A percentile compares a stretch with the other conserved stretches of the same genome.
phyloP scores from a whole-genome alignment of 2,888 invertebrate species.

The Cryptocheilus praepositus region DNA sequence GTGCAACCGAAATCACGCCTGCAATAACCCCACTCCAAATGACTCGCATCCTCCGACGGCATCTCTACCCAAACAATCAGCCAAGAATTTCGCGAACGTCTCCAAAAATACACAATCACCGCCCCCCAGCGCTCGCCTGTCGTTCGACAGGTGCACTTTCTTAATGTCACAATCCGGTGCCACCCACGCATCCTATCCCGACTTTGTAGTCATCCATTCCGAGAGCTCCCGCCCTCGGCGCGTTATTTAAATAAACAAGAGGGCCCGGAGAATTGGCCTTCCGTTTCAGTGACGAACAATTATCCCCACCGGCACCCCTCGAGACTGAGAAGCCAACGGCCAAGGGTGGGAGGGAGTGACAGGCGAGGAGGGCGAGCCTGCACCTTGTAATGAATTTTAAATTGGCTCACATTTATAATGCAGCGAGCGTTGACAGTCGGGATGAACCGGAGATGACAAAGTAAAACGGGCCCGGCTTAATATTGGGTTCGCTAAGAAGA shows the following conservation, averaged over 20 bases:
- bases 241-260: constrained; percentile 75
- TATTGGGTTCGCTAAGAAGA: constrained; percentile 43
- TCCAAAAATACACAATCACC: too few species aligned
- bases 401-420: constrained; percentile 73
- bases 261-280: constrained; percentile 61
- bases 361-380: constrained; percentile 54
- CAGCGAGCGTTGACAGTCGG: constrained; percentile 65
- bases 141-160: constrained; percentile 53
- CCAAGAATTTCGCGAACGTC: too few species aligned
- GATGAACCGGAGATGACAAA: constrained; percentile 71
- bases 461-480: constrained; percentile 67
- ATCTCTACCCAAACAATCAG: too few species aligned
- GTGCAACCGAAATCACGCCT: too few species aligned
- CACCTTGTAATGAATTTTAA: constrained; percentile 73
- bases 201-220: constrained; percentile 73
- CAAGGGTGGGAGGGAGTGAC: constrained; percentile 45
- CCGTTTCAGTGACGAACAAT: constrained; percentile 72
- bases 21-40: too few species aligned
- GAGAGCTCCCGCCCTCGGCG: constrained; percentile 49
- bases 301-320: constrained; percentile 59
- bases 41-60: too few species aligned
- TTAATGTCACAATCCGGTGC: constrained; percentile 41
- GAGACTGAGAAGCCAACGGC: constrained; percentile 36
- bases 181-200: constrained; percentile 52
- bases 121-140: too few species aligned